Conservation (phyloP, 2,797 vertebrate species). For the Knipowitschia caucasica region DNA sequence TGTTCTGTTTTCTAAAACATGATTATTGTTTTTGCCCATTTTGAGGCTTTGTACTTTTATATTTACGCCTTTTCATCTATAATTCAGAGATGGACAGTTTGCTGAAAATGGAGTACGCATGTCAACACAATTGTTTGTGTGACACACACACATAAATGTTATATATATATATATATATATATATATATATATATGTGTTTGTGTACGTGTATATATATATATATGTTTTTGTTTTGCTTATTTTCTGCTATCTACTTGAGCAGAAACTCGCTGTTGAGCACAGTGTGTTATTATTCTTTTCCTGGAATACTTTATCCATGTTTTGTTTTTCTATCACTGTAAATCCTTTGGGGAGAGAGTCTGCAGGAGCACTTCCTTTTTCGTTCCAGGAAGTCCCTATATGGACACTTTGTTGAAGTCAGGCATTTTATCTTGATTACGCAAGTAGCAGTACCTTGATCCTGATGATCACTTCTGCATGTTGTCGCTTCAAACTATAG, state of each 20-base stretch:
- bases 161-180: no score
- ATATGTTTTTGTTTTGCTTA: not conserved
- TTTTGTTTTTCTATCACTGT: slow-evolving; percentile 3
- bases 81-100: slow-evolving; percentile 1
- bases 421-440: slow-evolving; percentile 18
- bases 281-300: not conserved
- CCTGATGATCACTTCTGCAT: slow-evolving; percentile 6
- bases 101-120: slow-evolving; percentile 9
- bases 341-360: slow-evolving; percentile 13
- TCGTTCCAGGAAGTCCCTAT: slow-evolving; percentile 39
- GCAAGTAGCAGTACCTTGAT: not conserved
- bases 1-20: slow-evolving; percentile 6
- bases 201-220: not conserved
- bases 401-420: slow-evolving; percentile 22
- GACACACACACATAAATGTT: no score
- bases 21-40: slow-evolving; percentile 2
- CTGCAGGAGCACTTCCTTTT: slow-evolving; percentile 42
- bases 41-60: slow-evolving; percentile 3
- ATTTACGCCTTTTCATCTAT: no score
- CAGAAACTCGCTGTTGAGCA: no score
- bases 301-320: slow-evolving; percentile 10
- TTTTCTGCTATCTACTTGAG: no score
- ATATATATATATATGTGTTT: no score
- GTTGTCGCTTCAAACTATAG: no score
- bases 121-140: no score